Base-by-base conservation (phyloP, 2,888 invertebrate species). In the Nymphalis urticae region DNA sequence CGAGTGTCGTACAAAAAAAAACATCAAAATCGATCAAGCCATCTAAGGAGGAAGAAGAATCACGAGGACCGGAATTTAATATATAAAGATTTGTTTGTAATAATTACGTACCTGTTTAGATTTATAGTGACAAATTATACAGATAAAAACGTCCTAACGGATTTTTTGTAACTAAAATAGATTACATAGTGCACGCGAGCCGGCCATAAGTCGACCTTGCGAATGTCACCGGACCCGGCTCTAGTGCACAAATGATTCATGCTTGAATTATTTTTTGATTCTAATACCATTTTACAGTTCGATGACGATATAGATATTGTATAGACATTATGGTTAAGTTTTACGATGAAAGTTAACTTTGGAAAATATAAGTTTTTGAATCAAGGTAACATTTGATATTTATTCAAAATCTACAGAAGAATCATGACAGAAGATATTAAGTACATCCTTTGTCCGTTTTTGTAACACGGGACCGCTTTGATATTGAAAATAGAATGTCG, bases 161-260 rank as follows among this genome's bases (percentile, higher is more conserved):
- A 24, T 21, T 65, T 32, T 56, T 51, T 50, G 48, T 21, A 61
- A 36, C 36, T 64, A 56, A 69, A 65, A 65, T 64, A 69, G 65
- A 69, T 62, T 65, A 61, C 65, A 62, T 58, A 62, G 69, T 66
- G 65, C 65, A 69, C 65, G 69, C 69, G 66, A 67, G 66, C 58
- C 66, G 62, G 61, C 51, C 66, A 66, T 62, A 64, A 62, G 54
- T 16, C 86, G 88, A 85, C 89, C 90, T 90, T 90, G 88, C 81
- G 77, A 86, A 85, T 84, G 85, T 85, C 86, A 75, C 82, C 78
- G 80, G 80, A 77, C 77, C 82, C 82, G 83, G 82, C 78, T 82
- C 82, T 68, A 73, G 74, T 80, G 74, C 70, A 73, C 73, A 75
- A 32, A 74, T 85, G 85, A 85, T 75, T 87, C 86, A 86, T 75